Evolutionary conservation across 1,140 invertebrate species (phyloP).

Genomic region (Ectropis grisescens): DNA sequence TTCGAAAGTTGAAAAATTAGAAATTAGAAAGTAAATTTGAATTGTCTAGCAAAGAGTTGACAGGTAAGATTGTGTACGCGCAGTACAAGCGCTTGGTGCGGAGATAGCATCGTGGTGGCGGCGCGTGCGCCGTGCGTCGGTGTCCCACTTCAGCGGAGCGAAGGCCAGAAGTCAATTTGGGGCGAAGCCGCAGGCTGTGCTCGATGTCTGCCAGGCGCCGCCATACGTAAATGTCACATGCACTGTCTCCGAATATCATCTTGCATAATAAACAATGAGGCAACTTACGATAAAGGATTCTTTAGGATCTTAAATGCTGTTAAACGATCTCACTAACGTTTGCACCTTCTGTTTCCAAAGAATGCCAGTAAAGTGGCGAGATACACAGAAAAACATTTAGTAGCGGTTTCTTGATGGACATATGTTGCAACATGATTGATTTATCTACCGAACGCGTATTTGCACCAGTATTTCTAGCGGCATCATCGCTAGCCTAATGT

Average conservation of each 20-base stretch:
- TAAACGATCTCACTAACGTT: no score
- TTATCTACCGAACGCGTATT: neutral
- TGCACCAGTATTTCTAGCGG: slow-evolving; percentile 7
- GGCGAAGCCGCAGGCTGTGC: slow-evolving; percentile 29
- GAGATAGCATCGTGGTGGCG: no score
- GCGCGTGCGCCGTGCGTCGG: slow-evolving; percentile 14
- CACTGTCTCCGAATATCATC: slow-evolving; percentile 19
- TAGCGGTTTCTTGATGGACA: neutral
- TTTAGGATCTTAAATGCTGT: no score
- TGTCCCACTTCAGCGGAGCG: slow-evolving; percentile 29
- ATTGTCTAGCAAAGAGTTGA: no score
- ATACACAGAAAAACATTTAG: no score
- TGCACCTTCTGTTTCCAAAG: no score
- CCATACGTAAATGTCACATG: slow-evolving; percentile 36
- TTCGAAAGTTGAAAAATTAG: no score
- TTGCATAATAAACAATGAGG: slow-evolving; percentile 16
- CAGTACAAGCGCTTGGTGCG: slow-evolving; percentile 9
- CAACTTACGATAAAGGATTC: neutral
- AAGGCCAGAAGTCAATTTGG: slow-evolving; percentile 48
- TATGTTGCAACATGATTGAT: neutral
- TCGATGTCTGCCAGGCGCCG: slow-evolving; percentile 24
- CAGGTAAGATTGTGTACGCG: slow-evolving; percentile 8
- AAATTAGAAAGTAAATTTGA: no score
- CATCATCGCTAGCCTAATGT: slow-evolving; percentile 24
- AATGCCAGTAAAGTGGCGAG: no score